A percentile compares a stretch with the other conserved stretches of the same genome.
These are phyloP conservation scores for Pangasius djambal DNA, from an alignment of 2,797 vertebrate species.

Conservation along the genomic window DNA sequence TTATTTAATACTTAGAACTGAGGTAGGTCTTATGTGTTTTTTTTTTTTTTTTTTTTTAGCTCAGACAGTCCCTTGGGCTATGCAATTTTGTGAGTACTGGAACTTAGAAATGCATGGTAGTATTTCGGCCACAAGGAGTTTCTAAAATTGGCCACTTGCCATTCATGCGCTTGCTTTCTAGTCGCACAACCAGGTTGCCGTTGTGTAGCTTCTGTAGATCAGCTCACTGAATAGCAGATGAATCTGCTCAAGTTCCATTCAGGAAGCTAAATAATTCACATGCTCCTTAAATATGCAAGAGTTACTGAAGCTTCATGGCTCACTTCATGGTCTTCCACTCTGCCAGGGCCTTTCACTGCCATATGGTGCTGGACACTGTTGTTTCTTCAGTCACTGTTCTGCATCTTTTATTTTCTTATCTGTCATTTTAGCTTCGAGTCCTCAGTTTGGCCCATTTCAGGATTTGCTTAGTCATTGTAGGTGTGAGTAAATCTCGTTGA, in stretches of 20 bases:
- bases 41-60: neutral
- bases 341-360: conserved; percentile 41
- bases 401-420: neutral
- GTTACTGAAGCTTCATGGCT: conserved; percentile 41
- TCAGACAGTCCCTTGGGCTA: neutral
- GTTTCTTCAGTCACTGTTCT: neutral
- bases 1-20: neutral
- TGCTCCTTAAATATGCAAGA: conserved; percentile 72
- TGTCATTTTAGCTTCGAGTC: neutral
- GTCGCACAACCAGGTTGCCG: conserved; percentile 9
- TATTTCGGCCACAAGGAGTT: neutral
- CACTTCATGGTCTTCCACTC: conserved; percentile 14
- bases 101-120: neutral
- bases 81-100: neutral
- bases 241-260: conserved; percentile 60
- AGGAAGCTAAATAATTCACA: conserved; percentile 75
- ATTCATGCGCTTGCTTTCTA: neutral
- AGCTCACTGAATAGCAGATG: conserved; percentile 55
- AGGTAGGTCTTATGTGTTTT: neutral
- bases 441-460: neutral
- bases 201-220: conserved; percentile 23
- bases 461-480: neutral
- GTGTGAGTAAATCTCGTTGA: neutral
- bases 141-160: conserved; percentile 8
- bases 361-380: conserved; percentile 15